Base-by-base conservation (phyloP, 1,140 invertebrate species). In the Cheumatopsyche charites region DNA sequence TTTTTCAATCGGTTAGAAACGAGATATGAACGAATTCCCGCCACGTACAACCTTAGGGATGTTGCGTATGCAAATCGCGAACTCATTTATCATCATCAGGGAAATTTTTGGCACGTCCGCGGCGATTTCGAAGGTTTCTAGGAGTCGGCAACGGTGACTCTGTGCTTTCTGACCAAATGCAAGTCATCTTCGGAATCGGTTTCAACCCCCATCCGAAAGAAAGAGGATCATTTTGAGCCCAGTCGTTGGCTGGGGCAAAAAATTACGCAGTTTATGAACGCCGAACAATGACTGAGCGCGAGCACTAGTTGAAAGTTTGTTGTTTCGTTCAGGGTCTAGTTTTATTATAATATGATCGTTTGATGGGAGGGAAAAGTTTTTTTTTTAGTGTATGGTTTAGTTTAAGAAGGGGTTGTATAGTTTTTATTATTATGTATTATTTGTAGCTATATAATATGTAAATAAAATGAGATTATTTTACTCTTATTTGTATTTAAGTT, bases 51-150 rank as follows among this genome's bases (percentile, higher is more conserved):
- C 55, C 17, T 52, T 58, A 26, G 55, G 19, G 4, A 13, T 58
- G 17, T 5, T 26, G 7, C 21, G 21, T 26, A 58, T 58, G 55
- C 55, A 58, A 58, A 58, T 58, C 55, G 47, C 19, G 55, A 58
- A 12, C 55, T 58, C 55, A n/a, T 58, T 58, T 58, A 58, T 58
- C 55, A 58, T 58, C 55, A 58, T 58, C 55, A 58, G 55, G 55
- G 21, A 58, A 58, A 58, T 52, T 52, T 52, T 52, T 52, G 47
- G 47, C 47, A 52, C 19, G 47, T 17, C 19, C 19, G n/a, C 9
- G 47, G 19, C 47, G 47, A 52, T 17, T 17, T 17, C 47, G n/a
- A 9, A 15, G 47, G 45, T 52, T 52, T 52, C 47, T 15, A 52
- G 47, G 47, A 52, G 47, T 52, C 47, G n/a, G 58, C 25, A 13